These are phyloP conservation scores for Xestobium rufovillosum DNA, from an alignment of 2,888 invertebrate genomes.

Conservation along the genomic window DNA sequence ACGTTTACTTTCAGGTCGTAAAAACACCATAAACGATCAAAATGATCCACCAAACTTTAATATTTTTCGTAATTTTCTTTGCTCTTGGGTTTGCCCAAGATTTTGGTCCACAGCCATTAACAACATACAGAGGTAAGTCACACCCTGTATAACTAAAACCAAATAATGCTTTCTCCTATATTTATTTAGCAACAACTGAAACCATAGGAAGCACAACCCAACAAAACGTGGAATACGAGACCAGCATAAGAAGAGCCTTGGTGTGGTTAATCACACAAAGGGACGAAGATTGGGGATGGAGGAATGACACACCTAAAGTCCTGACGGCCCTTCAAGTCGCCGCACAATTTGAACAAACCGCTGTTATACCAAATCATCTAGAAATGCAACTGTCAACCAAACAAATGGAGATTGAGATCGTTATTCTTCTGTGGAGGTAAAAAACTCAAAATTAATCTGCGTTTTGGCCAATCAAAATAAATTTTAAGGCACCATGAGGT, in stretches of 20 bases:
- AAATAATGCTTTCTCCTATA: too few species aligned
- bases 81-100: too few species aligned
- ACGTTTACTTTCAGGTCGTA: too few species aligned
- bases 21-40: too few species aligned
- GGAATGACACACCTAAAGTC: constrained; percentile 76
- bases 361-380: constrained; percentile 49
- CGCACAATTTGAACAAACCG: constrained; percentile 34
- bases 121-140: too few species aligned
- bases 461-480: background rate
- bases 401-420: constrained; percentile 81
- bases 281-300: constrained; percentile 73
- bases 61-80: too few species aligned
- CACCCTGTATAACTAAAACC: too few species aligned
- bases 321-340: constrained; percentile 69
- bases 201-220: background rate
- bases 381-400: constrained; percentile 74
- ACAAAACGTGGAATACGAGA: constrained; percentile 39
- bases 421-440: constrained; percentile 73
- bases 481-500: constrained; percentile 63
- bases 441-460: background rate
- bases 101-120: too few species aligned
- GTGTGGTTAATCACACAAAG: constrained; percentile 68
- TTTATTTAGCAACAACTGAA: background rate
- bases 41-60: too few species aligned
- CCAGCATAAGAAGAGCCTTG: constrained; percentile 59